These are phyloP conservation scores for Polypterus senegalus DNA, from an alignment of 2,113 vertebrate genomes.

Conservation along the genomic window DNA sequence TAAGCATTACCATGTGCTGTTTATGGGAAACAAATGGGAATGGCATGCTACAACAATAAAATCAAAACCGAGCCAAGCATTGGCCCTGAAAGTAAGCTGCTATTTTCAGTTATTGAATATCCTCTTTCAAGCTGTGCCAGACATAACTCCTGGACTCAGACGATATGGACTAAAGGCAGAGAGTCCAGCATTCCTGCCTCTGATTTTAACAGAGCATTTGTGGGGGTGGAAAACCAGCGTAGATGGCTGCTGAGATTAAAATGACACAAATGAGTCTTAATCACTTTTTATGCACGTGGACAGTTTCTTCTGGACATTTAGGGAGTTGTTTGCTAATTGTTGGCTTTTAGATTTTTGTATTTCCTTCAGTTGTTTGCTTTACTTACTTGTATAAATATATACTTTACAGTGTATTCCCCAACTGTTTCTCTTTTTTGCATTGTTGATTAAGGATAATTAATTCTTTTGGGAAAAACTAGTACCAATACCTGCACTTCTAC, in stretches of 20 bases:
- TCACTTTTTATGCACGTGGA: too few species aligned
- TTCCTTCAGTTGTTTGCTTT: too few species aligned
- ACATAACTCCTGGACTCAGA: constrained; percentile 43
- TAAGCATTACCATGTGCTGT: constrained; percentile 82
- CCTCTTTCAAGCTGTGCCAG: constrained; percentile 58
- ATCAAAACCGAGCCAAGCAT: constrained; percentile 38
- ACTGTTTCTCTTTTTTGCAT: too few species aligned
- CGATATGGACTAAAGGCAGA: constrained; percentile 10
- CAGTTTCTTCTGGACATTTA: too few species aligned
- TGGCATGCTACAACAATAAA: constrained; percentile 56
- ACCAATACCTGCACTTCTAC: too few species aligned
- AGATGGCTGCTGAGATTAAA: not conserved
- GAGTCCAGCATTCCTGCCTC: not conserved
- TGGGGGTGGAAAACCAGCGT: not conserved
- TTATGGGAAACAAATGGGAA: constrained; percentile 80
- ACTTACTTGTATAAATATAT: too few species aligned
- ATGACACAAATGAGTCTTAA: too few species aligned
- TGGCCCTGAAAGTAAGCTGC: constrained; percentile 33
- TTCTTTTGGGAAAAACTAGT: too few species aligned
- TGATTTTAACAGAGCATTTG: not conserved
- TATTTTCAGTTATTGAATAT: constrained; percentile 49
- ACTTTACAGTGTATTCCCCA: too few species aligned
- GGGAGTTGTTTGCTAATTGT: too few species aligned
- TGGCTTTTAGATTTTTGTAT: too few species aligned
- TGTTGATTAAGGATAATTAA: too few species aligned